Conservation (phyloP, 2,888 invertebrate genomes). For the Griposia aprilina region DNA sequence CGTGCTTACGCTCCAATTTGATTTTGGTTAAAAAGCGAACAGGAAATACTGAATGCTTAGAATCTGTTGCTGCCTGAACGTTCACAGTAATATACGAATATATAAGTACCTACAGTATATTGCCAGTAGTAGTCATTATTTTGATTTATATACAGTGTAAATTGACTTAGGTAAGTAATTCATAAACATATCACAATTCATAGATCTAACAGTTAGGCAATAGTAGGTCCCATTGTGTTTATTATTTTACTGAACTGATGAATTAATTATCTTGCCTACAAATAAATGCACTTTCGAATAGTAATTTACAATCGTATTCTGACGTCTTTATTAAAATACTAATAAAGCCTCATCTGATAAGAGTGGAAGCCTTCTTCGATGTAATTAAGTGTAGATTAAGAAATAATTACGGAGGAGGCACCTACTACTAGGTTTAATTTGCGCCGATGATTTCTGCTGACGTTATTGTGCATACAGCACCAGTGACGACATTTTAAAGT, state of each 20-base stretch:
- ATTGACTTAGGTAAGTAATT: slow-evolving; percentile 73
- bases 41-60: slow-evolving; percentile 14
- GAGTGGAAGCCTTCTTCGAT: slow-evolving; percentile 50
- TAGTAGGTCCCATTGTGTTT: slow-evolving; percentile 83
- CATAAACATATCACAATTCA: slow-evolving; percentile 77
- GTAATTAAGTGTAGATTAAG: slow-evolving; percentile 20
- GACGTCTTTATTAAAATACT: slow-evolving; percentile 27
- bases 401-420: slow-evolving; percentile 25
- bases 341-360: slow-evolving; percentile 18
- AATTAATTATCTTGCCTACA: slow-evolving; percentile 57
- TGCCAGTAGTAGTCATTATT: slow-evolving; percentile 53
- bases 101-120: slow-evolving; percentile 35
- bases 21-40: not conserved
- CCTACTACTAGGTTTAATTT: slow-evolving; percentile 22
- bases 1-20: not conserved
- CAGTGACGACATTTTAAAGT: slow-evolving; percentile 48
- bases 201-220: slow-evolving; percentile 82
- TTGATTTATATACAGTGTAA: slow-evolving; percentile 68
- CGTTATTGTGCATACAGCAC: slow-evolving; percentile 37
- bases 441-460: slow-evolving; percentile 33
- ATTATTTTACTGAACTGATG: slow-evolving; percentile 74
- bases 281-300: slow-evolving; percentile 49
- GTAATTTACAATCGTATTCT: slow-evolving; percentile 28
- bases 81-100: slow-evolving; percentile 56
- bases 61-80: not conserved